phyloP scores from a whole-genome alignment of 2,113 vertebrate genomes.

The Eolophus roseicapilla region DNA sequence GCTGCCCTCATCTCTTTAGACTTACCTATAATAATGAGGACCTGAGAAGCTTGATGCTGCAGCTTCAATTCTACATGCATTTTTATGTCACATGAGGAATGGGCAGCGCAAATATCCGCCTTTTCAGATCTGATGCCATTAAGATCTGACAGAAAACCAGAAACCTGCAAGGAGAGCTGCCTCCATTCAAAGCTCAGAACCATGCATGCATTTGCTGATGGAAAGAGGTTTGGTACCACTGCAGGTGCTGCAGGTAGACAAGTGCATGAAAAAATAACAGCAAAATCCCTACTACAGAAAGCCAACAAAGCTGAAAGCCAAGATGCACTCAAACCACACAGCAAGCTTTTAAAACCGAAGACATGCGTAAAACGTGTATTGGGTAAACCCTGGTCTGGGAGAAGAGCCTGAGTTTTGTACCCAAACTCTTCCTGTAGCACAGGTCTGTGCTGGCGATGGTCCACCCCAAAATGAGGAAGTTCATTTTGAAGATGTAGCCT shows the following conservation, averaged over 20 bases:
- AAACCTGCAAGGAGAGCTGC: not conserved
- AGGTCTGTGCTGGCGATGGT: rapidly evolving
- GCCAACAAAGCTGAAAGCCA: not conserved
- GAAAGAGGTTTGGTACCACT: not conserved
- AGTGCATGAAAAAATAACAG: not conserved
- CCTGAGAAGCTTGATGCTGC: not conserved
- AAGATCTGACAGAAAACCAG: not conserved
- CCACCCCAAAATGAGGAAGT: not conserved
- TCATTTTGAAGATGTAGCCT: not conserved
- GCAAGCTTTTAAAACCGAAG: not conserved
- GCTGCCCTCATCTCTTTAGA: not conserved
- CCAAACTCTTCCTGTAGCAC: not conserved
- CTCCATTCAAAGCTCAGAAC: not conserved
- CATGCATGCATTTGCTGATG: not conserved
- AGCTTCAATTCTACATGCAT: not conserved
- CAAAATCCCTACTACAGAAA: not conserved
- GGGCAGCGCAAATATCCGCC: not conserved
- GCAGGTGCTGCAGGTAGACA: not conserved
- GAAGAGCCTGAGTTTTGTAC: not conserved
- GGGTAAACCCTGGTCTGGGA: not conserved
- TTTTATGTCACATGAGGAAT: rapidly evolving
- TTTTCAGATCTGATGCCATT: not conserved
- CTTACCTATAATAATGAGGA: not conserved
- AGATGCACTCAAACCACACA: not conserved
- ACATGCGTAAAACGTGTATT: not conserved